phyloP scores from a whole-genome alignment of 2,113 vertebrate genomes.

The Seriola quinqueradiata region DNA sequence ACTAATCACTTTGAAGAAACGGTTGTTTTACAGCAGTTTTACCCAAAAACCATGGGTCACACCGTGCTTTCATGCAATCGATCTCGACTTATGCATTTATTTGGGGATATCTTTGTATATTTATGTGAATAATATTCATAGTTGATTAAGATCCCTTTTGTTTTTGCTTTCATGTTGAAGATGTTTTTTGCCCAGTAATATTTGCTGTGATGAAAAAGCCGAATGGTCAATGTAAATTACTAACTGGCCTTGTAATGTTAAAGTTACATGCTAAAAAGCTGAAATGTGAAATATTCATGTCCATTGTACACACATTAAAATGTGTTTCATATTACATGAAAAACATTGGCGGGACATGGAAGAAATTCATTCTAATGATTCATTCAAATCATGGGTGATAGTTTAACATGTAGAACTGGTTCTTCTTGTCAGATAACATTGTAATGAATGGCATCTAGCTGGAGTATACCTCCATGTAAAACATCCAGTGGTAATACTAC shows the following conservation, averaged over 20 bases:
- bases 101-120: neutral
- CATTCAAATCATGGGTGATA: neutral
- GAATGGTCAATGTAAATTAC: neutral
- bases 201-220: neutral
- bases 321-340: neutral
- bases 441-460: neutral
- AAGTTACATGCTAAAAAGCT: neutral
- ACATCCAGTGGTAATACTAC: neutral
- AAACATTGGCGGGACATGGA: neutral
- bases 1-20: neutral
- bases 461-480: neutral
- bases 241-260: neutral
- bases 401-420: neutral
- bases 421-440: neutral
- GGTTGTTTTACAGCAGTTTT: neutral
- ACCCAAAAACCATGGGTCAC: neutral
- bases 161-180: neutral
- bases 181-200: neutral
- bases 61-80: neutral
- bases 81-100: neutral
- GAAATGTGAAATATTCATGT: neutral
- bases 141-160: neutral
- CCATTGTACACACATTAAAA: neutral
- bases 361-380: neutral
- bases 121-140: neutral